A percentile compares a stretch with the other conserved stretches of the same genome.
phyloP scores from a whole-genome alignment of 23 tunicate genomes.

The Styela plicata region DNA sequence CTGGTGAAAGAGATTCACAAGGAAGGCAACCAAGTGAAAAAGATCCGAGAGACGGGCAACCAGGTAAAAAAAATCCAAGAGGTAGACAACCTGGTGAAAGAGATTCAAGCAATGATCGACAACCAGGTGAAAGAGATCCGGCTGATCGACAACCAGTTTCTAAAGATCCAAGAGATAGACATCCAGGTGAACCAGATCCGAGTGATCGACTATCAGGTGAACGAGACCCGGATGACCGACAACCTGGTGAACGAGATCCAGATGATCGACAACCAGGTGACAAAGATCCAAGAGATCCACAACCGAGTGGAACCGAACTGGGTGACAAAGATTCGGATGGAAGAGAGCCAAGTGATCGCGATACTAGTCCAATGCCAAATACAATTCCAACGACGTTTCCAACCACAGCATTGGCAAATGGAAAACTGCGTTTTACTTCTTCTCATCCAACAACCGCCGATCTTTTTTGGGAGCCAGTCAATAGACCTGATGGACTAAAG shows the following conservation, averaged over 20 bases:
- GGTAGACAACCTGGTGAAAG: background rate
- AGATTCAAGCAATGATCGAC: background rate
- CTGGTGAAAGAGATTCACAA: background rate
- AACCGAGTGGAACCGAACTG: background rate
- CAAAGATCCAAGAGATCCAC: background rate
- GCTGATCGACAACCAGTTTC: background rate
- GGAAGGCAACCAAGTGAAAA: background rate
- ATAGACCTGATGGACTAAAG: background rate
- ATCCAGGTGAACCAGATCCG: background rate
- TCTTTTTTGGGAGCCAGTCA: background rate
- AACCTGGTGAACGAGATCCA: background rate
- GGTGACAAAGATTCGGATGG: background rate
- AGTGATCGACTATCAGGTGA: background rate
- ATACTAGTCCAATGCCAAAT: background rate
- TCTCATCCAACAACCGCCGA: background rate
- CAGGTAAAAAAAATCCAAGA: background rate
- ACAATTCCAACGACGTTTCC: background rate
- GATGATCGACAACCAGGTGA: slow-evolving; percentile 17
- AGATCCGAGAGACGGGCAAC: background rate
- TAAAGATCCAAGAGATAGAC: background rate
- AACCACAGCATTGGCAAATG: background rate
- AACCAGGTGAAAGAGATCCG: background rate
- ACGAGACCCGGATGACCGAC: background rate
- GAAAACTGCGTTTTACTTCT: background rate
- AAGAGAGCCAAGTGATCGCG: background rate